Conservation (phyloP, 2,888 invertebrate genomes). For the Unio pictorum region DNA sequence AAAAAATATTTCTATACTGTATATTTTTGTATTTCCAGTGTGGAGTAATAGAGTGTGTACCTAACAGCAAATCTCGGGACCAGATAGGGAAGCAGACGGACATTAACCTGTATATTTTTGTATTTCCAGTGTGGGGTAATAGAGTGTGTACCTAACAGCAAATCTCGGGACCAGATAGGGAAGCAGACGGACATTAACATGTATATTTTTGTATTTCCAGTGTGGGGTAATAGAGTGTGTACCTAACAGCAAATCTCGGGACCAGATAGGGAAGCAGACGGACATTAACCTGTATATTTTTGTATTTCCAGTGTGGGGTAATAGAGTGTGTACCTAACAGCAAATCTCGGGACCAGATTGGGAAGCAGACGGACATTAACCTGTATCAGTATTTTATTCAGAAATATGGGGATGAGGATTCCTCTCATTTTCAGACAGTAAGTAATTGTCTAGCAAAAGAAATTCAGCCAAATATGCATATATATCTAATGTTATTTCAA, state of each 20-base stretch:
- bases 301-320: slow-evolving; percentile 86
- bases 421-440: slow-evolving; percentile 85
- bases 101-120: no score
- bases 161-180: no score
- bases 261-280: slow-evolving; percentile 97
- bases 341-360: slow-evolving; percentile 97
- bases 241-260: slow-evolving; percentile 98
- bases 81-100: no score
- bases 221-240: slow-evolving; percentile 99
- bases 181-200: no score
- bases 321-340: slow-evolving; percentile 99
- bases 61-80: no score
- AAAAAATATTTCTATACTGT: neutral
- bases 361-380: slow-evolving; percentile 92
- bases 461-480: no score
- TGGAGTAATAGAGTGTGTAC: no score
- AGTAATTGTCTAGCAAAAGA: slow-evolving; percentile 16
- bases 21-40: neutral
- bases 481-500: no score
- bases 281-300: slow-evolving; percentile 85
- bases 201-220: slow-evolving; percentile 69
- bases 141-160: no score
- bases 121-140: no score
- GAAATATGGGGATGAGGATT: slow-evolving; percentile 92
- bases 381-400: slow-evolving; percentile 90